Conservation (phyloP, 2,888 invertebrate species). For the Oasisia sp. region DNA sequence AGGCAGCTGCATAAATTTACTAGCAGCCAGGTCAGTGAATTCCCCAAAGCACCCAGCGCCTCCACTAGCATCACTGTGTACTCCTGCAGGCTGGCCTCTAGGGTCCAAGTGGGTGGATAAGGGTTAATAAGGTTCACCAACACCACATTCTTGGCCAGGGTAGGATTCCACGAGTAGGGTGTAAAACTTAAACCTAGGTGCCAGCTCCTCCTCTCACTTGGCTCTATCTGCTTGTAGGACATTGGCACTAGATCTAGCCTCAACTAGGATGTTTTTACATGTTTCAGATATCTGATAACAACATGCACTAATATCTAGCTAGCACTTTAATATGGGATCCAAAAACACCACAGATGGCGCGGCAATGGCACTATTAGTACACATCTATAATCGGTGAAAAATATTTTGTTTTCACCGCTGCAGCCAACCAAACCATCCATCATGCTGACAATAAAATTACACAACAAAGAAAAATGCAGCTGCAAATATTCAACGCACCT, state of each 20-base stretch:
- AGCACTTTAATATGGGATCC: background rate
- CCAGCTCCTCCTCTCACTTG: background rate
- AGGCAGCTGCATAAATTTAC: conserved; percentile 9
- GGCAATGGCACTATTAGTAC: background rate
- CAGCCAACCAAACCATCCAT: background rate
- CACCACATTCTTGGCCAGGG: background rate
- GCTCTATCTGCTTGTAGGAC: background rate
- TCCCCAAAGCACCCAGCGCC: background rate
- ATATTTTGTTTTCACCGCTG: background rate
- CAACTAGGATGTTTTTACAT: background rate
- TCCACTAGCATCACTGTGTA: background rate
- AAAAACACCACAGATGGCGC: background rate
- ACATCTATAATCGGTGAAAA: background rate
- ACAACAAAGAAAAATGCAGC: background rate
- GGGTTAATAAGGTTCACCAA: conserved; percentile 5
- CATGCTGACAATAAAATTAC: background rate
- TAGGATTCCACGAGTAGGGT: background rate
- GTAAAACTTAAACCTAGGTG: background rate
- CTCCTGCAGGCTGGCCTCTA: background rate
- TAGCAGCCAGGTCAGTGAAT: conserved; percentile 17
- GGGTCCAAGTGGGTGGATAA: background rate
- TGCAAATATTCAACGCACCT: background rate
- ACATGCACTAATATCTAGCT: background rate
- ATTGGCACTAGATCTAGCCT: background rate
- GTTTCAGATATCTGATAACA: background rate